Evolutionary conservation across 1,140 invertebrate genomes (phyloP).

Genomic region (Nomia melanderi): DNA sequence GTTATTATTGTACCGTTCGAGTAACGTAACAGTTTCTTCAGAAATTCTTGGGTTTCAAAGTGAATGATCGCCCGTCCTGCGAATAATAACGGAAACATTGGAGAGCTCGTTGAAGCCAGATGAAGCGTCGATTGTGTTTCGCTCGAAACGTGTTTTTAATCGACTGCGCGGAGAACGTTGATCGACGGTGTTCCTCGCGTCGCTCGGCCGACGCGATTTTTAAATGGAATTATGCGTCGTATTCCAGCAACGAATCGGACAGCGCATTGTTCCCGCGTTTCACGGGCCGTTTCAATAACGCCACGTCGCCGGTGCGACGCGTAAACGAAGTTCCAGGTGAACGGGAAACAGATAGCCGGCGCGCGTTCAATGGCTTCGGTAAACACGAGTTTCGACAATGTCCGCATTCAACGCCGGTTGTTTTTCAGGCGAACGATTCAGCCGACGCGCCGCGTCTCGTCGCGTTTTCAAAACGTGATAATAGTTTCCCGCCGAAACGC

Average conservation of each 20-base stretch:
- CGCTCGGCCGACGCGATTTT: slow-evolving; percentile 25
- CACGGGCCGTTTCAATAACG: slow-evolving; percentile 19
- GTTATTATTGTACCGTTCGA: too few relatives aligned
- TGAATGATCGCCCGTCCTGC: too few relatives aligned
- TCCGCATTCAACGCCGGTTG: slow-evolving; percentile 37
- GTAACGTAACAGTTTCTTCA: too few relatives aligned
- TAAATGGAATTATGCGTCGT: slow-evolving; percentile 25
- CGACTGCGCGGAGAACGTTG: too few relatives aligned
- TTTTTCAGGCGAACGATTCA: slow-evolving; percentile 46
- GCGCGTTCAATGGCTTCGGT: slow-evolving; percentile 52
- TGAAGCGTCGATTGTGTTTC: too few relatives aligned
- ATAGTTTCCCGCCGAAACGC: slow-evolving; percentile 42
- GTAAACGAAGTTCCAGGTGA: slow-evolving; percentile 17
- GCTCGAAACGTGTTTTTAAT: too few relatives aligned
- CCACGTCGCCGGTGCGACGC: neutral
- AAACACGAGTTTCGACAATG: slow-evolving; percentile 43
- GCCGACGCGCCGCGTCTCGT: neutral
- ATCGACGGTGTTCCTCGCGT: too few relatives aligned
- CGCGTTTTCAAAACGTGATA: slow-evolving; percentile 49
- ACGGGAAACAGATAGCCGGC: slow-evolving; percentile 40
- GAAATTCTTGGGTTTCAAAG: too few relatives aligned
- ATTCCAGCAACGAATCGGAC: slow-evolving; percentile 16
- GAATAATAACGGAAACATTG: too few relatives aligned
- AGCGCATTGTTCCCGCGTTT: slow-evolving; percentile 13
- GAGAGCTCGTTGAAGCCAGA: too few relatives aligned